Evolutionary conservation across 2,113 vertebrate genomes (phyloP).

Genomic region (Perca flavescens): DNA sequence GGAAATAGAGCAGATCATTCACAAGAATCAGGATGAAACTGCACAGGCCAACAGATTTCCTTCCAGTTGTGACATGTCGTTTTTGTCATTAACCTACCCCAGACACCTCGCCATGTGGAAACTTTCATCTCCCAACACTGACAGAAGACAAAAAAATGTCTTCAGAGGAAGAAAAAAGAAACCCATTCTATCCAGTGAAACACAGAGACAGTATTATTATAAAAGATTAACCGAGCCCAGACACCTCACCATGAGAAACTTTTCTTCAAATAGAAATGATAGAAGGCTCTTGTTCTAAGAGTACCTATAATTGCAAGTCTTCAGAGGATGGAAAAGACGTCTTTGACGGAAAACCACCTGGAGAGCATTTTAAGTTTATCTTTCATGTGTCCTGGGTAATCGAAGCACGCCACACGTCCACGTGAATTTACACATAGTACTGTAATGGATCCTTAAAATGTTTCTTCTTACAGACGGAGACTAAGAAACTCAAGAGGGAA

Average conservation of each 20-base stretch:
- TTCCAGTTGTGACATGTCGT: conserved; percentile 19
- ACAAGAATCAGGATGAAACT: not conserved
- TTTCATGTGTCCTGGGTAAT: conserved; percentile 13
- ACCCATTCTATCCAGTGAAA: not conserved
- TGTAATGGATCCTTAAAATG: not conserved
- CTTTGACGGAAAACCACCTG: conserved; percentile 37
- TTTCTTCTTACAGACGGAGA: not conserved
- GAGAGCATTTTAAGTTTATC: conserved; percentile 38
- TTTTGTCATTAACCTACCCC: not conserved
- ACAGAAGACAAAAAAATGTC: not conserved
- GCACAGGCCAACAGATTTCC: not conserved
- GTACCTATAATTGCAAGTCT: conserved; percentile 34
- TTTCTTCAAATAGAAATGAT: conserved; percentile 25
- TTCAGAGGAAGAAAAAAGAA: not conserved
- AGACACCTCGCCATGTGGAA: not conserved
- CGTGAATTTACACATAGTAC: not conserved
- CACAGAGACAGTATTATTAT: conserved; percentile 10
- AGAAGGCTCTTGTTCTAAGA: conserved; percentile 5
- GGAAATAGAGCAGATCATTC: not conserved
- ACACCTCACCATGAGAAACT: not conserved
- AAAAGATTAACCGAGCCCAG: conserved; percentile 1
- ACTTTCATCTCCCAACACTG: not conserved
- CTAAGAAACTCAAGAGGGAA: not conserved
- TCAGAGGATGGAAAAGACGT: conserved; percentile 13
- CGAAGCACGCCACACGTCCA: not conserved